Evolutionary conservation across 2,797 vertebrate species (phyloP).

Genomic region (Neosilurus mollespiculum): DNA sequence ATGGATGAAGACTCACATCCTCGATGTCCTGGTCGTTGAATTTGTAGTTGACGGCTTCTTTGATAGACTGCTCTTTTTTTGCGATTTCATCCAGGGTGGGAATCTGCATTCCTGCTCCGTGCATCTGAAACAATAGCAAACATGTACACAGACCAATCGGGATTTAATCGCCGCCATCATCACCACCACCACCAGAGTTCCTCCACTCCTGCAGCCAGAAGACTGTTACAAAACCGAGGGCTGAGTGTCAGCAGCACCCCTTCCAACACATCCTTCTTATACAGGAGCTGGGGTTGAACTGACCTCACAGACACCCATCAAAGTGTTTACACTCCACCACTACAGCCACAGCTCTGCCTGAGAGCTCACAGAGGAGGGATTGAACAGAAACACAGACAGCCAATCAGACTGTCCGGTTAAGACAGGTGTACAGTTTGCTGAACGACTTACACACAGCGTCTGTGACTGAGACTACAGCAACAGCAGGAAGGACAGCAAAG

Average conservation of each 20-base stretch:
- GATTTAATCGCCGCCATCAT: not conserved
- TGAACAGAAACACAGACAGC: not conserved
- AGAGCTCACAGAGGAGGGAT: not conserved
- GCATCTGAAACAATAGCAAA: constrained; percentile 79
- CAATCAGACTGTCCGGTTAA: not conserved
- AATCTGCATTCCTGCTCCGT: constrained; percentile 92
- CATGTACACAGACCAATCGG: not conserved
- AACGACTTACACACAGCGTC: not conserved
- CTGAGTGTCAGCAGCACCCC: no score
- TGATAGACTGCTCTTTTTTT: constrained; percentile 97
- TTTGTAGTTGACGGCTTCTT: constrained; percentile 97
- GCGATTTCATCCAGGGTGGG: constrained; percentile 95
- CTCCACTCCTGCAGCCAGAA: no score
- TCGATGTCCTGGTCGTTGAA: constrained; percentile 99
- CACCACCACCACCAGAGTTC: not conserved
- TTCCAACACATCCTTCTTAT: no score
- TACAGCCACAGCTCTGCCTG: not conserved
- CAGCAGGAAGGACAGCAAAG: not conserved
- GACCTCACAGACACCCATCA: not conserved
- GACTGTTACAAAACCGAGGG: no score
- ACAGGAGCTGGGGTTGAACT: not conserved
- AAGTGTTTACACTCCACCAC: not conserved
- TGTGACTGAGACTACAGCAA: not conserved
- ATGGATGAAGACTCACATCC: constrained; percentile 77
- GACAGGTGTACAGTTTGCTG: not conserved